Percentiles rank a stretch among this genome's conserved stretches.
Evolutionary conservation across 2,888 invertebrate genomes (phyloP).

Genomic region (Caenorhabditis angaria): DNA sequence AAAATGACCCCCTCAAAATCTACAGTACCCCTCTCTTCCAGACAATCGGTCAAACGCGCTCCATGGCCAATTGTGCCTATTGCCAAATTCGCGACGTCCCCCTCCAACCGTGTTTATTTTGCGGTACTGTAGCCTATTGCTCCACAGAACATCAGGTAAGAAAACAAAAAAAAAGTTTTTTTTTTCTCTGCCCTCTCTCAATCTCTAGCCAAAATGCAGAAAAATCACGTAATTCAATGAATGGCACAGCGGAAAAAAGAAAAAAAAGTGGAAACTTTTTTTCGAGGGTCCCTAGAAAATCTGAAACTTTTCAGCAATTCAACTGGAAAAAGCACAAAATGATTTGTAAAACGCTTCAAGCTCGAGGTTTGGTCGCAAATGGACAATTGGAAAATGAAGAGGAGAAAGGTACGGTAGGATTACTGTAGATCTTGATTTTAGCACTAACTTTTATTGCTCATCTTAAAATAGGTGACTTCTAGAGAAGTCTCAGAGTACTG

Average conservation of each 20-base stretch:
- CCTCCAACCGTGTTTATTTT: constrained; percentile 44
- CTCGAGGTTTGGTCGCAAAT: constrained; percentile 7
- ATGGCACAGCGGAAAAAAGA: neutral
- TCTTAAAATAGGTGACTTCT: neutral
- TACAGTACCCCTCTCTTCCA: no score
- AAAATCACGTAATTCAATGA: constrained; percentile 3
- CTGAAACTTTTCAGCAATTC: constrained; percentile 50
- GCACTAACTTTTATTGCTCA: no score
- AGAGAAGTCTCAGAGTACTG: neutral
- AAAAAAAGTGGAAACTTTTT: constrained; percentile 8
- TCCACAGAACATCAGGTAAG: constrained; percentile 43
- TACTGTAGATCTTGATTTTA: neutral
- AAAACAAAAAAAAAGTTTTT: constrained; percentile 1
- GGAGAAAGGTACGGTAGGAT: constrained; percentile 13
- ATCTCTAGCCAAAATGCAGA: neutral
- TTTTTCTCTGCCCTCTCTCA: constrained; percentile 2
- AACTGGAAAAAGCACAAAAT: constrained; percentile 63
- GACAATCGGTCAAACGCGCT: neutral
- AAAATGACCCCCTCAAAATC: no score
- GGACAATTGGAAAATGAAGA: neutral
- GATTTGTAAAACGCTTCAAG: constrained; percentile 49
- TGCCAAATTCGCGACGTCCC: neutral
- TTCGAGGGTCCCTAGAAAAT: neutral
- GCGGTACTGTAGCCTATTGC: constrained; percentile 51
- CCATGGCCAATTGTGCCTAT: neutral